A percentile compares a stretch with the other conserved stretches of the same genome.
These are phyloP conservation scores for Ormyrus pomaceus DNA, from an alignment of 2,888 invertebrate species.

Conservation along the genomic window DNA sequence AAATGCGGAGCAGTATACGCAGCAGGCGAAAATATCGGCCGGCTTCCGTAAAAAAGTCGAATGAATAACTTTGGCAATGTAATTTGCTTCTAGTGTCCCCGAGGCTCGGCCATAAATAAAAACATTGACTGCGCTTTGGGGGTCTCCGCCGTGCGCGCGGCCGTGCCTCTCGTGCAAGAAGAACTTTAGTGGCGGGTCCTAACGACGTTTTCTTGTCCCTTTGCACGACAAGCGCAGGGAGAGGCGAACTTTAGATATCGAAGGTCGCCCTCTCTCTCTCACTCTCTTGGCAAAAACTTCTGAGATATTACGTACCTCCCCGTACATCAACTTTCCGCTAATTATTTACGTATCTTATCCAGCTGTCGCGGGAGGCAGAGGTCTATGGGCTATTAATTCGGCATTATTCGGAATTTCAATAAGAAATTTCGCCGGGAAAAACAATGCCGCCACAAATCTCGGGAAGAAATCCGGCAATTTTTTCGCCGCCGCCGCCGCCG, in stretches of 20 bases:
- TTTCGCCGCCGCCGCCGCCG: constrained; percentile 27
- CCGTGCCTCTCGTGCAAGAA: constrained; percentile 22
- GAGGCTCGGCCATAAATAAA: constrained; percentile 53
- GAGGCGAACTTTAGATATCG: constrained; percentile 46
- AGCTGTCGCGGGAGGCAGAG: too few relatives aligned
- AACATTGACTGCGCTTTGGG: constrained; percentile 39
- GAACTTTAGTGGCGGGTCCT: constrained; percentile 50
- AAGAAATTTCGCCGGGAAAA: background rate
- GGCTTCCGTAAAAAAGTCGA: constrained; percentile 6
- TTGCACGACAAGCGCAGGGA: background rate
- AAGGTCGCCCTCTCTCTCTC: background rate
- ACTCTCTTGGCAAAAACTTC: constrained; percentile 18
- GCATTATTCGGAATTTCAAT: too few relatives aligned
- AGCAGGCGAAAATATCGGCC: background rate
- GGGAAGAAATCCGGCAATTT: background rate
- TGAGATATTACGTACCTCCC: background rate
- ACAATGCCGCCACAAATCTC: background rate
- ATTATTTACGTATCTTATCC: background rate
- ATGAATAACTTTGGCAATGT: constrained; percentile 50
- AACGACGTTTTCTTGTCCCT: constrained; percentile 55
- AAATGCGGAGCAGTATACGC: background rate
- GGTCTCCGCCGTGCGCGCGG: background rate
- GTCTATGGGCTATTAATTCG: too few relatives aligned
- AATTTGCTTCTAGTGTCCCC: constrained; percentile 45
- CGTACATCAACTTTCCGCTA: constrained; percentile 27